These are phyloP conservation scores for Hystrix cristata DNA, from an alignment of 2,113 vertebrate species.

Conservation along the genomic window DNA sequence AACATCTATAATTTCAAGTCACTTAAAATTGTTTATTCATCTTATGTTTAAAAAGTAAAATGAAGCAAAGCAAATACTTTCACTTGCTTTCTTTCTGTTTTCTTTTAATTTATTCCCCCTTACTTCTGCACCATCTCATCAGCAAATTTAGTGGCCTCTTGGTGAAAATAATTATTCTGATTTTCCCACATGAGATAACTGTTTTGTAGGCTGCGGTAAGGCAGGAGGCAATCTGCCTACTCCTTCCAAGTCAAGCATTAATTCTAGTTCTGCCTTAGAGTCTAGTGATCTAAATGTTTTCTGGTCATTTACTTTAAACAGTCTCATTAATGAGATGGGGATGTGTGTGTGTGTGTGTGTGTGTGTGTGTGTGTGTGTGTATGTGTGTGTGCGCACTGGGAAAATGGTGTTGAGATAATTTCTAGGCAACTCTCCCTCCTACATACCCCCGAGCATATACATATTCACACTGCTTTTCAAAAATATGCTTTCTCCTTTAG, in stretches of 20 bases:
- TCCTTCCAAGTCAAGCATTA: not conserved
- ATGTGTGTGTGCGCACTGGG: not conserved
- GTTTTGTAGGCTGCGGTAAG: slow-evolving; percentile 37
- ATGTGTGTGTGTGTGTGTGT: not conserved
- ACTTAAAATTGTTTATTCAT: slow-evolving; percentile 50
- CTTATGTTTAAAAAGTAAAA: slow-evolving; percentile 55
- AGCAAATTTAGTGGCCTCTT: not conserved
- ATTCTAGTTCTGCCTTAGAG: not conserved
- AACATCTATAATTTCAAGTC: slow-evolving; percentile 53
- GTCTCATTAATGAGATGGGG: slow-evolving; percentile 3
- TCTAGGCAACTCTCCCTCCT: not conserved
- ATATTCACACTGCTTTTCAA: slow-evolving; percentile 30
- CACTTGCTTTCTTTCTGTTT: slow-evolving; percentile 58
- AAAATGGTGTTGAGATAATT: not conserved
- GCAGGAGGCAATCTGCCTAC: not conserved
- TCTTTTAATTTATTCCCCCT: slow-evolving; percentile 11
- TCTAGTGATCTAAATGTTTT: slow-evolving; percentile 16
- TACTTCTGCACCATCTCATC: slow-evolving; percentile 5
- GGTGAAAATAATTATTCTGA: slow-evolving; percentile 34
- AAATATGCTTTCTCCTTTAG: slow-evolving; percentile 24
- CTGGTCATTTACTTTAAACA: slow-evolving; percentile 13
- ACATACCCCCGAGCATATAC: not conserved
- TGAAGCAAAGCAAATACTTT: slow-evolving; percentile 24
- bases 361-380: not conserved
- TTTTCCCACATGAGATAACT: not conserved